Conservation (phyloP, 2,888 invertebrate genomes). For the Melinopterus prodromus region DNA sequence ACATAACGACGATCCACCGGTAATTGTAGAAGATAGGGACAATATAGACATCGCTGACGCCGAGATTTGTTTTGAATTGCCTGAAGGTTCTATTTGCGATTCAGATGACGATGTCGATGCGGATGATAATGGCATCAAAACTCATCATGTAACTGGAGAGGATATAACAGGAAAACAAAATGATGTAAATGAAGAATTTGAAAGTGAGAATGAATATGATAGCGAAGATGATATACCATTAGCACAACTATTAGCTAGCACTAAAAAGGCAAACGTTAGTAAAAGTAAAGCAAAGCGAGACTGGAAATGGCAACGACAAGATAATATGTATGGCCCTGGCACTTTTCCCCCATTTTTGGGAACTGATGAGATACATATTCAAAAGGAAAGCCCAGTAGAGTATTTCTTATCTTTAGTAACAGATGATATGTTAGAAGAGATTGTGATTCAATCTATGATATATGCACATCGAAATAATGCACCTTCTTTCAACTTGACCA, state of each 20-base stretch:
- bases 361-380: slow-evolving; percentile 9
- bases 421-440: slow-evolving; percentile 16
- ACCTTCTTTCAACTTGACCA: slow-evolving; percentile 13
- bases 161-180: slow-evolving; percentile 4
- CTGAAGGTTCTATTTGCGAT: slow-evolving; percentile 14
- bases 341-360: slow-evolving; percentile 15
- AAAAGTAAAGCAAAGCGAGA: slow-evolving; percentile 6
- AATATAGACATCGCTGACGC: not conserved
- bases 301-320: slow-evolving; percentile 10
- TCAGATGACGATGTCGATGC: not conserved
- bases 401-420: slow-evolving; percentile 18
- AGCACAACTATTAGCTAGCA: not conserved
- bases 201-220: slow-evolving; percentile 9
- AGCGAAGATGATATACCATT: slow-evolving; percentile 17
- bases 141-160: not conserved
- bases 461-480: slow-evolving; percentile 17
- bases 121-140: not conserved
- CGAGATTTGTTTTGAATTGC: slow-evolving; percentile 15
- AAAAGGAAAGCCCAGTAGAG: slow-evolving; percentile 18
- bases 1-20: not conserved
- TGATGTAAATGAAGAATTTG: not conserved
- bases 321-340: slow-evolving; percentile 16
- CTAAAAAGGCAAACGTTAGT: slow-evolving; percentile 4
- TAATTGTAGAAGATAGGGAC: not conserved
- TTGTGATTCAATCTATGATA: slow-evolving; percentile 11